phyloP scores from a whole-genome alignment of 2,888 invertebrate genomes.

The Bombylius discolor region DNA sequence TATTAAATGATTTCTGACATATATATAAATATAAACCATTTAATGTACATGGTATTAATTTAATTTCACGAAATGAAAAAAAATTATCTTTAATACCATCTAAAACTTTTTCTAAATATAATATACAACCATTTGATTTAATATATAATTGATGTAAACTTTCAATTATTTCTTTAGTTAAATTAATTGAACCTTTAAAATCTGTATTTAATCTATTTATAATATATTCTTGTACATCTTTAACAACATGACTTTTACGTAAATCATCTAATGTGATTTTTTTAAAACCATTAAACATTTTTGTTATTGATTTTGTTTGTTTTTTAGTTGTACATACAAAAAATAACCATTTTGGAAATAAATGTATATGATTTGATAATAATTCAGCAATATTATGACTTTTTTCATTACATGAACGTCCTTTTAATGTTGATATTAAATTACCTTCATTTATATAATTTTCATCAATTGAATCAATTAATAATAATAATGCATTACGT shows the following conservation, averaged over 20 bases:
- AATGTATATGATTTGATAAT: slow-evolving; percentile 75
- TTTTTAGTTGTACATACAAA: slow-evolving; percentile 78
- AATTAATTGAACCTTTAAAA: slow-evolving; percentile 73
- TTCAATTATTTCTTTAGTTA: slow-evolving; percentile 84
- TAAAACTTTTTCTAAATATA: slow-evolving; percentile 75
- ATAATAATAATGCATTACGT: slow-evolving; percentile 66
- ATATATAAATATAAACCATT: slow-evolving; percentile 93
- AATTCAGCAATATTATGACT: slow-evolving; percentile 67
- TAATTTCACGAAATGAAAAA: slow-evolving; percentile 78
- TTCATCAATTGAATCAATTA: slow-evolving; percentile 91
- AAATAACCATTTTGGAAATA: slow-evolving; percentile 86
- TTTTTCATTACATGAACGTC: slow-evolving; percentile 30
- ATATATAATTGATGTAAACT: slow-evolving; percentile 90
- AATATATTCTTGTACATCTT: slow-evolving; percentile 92
- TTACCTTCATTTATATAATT: slow-evolving; percentile 44
- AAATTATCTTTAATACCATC: slow-evolving; percentile 90
- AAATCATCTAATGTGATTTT: slow-evolving; percentile 87
- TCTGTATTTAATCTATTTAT: slow-evolving; percentile 80
- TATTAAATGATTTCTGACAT: slow-evolving; percentile 82
- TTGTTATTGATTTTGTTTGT: slow-evolving; percentile 68
- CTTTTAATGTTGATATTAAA: slow-evolving; percentile 42
- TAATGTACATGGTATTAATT: slow-evolving; percentile 87
- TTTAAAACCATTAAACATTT: slow-evolving; percentile 77
- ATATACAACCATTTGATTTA: slow-evolving; percentile 86
- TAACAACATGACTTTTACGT: slow-evolving; percentile 75